Base-by-base conservation (phyloP, 2,888 invertebrate genomes). In the Drosophila paracracens region DNA sequence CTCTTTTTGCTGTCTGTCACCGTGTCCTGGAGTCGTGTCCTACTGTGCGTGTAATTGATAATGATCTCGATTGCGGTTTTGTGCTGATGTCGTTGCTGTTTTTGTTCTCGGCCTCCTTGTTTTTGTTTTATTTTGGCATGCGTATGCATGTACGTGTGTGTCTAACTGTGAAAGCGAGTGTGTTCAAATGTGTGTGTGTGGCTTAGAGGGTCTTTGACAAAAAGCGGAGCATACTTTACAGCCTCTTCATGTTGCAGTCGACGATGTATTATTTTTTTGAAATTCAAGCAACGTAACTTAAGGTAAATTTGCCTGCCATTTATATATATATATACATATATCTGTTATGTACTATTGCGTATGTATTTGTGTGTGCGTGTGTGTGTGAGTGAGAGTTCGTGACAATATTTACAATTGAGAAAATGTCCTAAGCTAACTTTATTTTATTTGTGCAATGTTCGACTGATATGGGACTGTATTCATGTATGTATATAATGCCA, bases 11-110 rank as follows among this genome's bases (percentile, higher is more conserved):
- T 70, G 69, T 59, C 54, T 63, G 62, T 64, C 60, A 43, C 48
- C 62, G 52, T 50, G 59, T 72, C 61, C 50, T 59, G 70, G 54
- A 70, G 67, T 74, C 74, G 72, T 88, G 79, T 82, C 91, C 88
- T 90, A 83, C 90, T 91, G 87, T 87, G 91, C 88, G 90, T 87
- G 89, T 87, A 91, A 87, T 87, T 87, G 91, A 87, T 91, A 87
- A 91, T 90, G 91, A 90, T 91, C 87, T 91, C 87, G 88, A 91
- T 87, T 87, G 91, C 91, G 87, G 87, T 91, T 90, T 73, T 70
- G 65, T 80, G 72, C 54, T 63, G 74, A 68, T 73, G 72, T 68
- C 76, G 73, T 65, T 83, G 73, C 54, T 70, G 75, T 68, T 73
- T 63, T 67, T 73, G 60, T 62, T 66, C 65, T 70, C 52, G 40